Percentiles rank a stretch among this genome's conserved stretches.
Evolutionary conservation across 2,113 vertebrate species (phyloP).

Genomic region (Eurypyga helias): DNA sequence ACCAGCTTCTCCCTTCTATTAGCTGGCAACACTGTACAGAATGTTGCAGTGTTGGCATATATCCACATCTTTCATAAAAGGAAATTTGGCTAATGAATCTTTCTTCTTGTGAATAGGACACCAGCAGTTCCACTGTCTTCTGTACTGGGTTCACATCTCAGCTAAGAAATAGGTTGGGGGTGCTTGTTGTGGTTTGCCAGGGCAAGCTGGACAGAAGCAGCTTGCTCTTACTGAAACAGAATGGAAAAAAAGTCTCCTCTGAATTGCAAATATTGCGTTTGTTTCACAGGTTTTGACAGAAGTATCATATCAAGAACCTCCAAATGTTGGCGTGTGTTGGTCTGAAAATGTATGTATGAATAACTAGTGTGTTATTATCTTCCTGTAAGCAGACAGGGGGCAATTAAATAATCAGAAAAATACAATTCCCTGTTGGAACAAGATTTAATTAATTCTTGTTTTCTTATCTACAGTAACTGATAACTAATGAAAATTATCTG

Average conservation of each 20-base stretch:
- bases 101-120: not conserved
- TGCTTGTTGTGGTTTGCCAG: not conserved
- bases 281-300: not conserved
- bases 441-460: not conserved
- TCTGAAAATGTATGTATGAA: not conserved
- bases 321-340: not conserved
- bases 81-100: not conserved
- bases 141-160: not conserved
- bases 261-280: not conserved
- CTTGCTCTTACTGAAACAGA: not conserved
- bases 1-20: not conserved
- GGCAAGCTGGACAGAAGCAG: not conserved
- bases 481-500: not conserved
- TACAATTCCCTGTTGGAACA: not conserved
- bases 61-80: not conserved
- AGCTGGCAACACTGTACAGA: not conserved
- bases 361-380: not conserved
- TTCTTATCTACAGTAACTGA: not conserved
- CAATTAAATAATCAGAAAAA: not conserved
- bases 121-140: not conserved
- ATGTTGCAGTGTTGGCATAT: not conserved
- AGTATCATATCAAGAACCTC: not conserved
- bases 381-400: not conserved
- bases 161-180: not conserved
- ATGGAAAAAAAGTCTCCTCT: not conserved